Evolutionary conservation across 2,113 vertebrate species (phyloP).

Genomic region (Pitta sordida): DNA sequence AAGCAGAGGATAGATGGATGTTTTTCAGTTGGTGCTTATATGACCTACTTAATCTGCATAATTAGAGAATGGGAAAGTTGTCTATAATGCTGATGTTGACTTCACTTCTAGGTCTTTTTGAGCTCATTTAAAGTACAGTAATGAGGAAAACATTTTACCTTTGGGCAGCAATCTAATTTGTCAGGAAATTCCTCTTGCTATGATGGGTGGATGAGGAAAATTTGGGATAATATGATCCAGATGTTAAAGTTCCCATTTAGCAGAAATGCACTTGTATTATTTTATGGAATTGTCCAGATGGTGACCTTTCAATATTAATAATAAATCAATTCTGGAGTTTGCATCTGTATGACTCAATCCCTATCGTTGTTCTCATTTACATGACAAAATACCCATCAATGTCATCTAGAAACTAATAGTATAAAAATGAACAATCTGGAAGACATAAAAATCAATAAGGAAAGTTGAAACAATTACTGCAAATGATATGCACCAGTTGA

Average conservation of each 20-base stretch:
- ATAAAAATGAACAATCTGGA: slow-evolving; percentile 37
- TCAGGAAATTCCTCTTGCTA: slow-evolving; percentile 72
- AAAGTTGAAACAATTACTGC: background rate
- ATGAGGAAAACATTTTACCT: slow-evolving; percentile 66
- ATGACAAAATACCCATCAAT: background rate
- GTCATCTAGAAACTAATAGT: slow-evolving; percentile 23
- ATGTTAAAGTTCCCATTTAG: slow-evolving; percentile 47
- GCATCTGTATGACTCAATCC: background rate
- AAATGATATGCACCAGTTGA: background rate
- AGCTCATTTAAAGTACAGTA: slow-evolving; percentile 26
- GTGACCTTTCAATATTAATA: slow-evolving; percentile 64
- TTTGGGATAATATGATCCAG: slow-evolving; percentile 65
- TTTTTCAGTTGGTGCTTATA: background rate
- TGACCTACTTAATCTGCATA: slow-evolving; percentile 1
- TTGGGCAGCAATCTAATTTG: slow-evolving; percentile 66
- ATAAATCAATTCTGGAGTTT: slow-evolving; percentile 20
- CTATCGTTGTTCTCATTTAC: slow-evolving; percentile 45
- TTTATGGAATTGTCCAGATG: slow-evolving; percentile 61
- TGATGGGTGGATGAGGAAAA: slow-evolving; percentile 64
- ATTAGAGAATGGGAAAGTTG: slow-evolving; percentile 41
- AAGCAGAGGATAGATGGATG: background rate
- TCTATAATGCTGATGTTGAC: slow-evolving; percentile 22
- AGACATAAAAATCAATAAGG: background rate
- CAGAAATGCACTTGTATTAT: slow-evolving; percentile 54
- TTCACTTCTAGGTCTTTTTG: slow-evolving; percentile 47